Conservation (phyloP, 2,888 invertebrate genomes). For the Sinotaia quadrata region DNA sequence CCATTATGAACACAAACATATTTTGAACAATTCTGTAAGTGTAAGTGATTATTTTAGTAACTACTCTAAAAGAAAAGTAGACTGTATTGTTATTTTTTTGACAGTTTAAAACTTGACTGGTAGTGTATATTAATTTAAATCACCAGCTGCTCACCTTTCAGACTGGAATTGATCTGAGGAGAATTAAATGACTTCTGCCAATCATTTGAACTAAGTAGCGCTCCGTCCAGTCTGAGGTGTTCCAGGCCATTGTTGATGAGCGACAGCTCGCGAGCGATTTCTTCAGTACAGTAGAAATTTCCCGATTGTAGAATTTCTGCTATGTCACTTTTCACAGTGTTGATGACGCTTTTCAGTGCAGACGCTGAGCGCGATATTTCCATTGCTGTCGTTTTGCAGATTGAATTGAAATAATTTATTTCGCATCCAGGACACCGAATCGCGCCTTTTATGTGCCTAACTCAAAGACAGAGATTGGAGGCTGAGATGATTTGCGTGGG, state of each 20-base stretch:
- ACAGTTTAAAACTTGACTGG: no score
- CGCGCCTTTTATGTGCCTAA: no score
- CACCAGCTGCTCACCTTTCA: no score
- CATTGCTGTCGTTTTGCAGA: slow-evolving; percentile 14
- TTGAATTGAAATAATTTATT: no score
- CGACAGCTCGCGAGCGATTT: slow-evolving; percentile 62
- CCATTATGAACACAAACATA: no score
- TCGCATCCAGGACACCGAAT: no score
- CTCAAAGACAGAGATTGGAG: background rate
- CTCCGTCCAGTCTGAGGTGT: slow-evolving; percentile 65
- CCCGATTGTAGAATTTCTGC: slow-evolving; percentile 55
- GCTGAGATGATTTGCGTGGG: background rate
- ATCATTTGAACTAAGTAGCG: slow-evolving; percentile 55
- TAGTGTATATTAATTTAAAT: no score
- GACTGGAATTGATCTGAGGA: no score
- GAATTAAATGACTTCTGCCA: slow-evolving; percentile 45
- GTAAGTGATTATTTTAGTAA: no score
- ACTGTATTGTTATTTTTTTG: no score
- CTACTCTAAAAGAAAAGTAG: no score
- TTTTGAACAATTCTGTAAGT: no score
- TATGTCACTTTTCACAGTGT: slow-evolving; percentile 21
- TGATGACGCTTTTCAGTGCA: background rate
- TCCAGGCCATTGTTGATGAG: slow-evolving; percentile 63
- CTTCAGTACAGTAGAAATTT: slow-evolving; percentile 66
- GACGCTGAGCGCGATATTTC: slow-evolving; percentile 14